Base-by-base conservation (phyloP, 2,888 invertebrate species). In the Apotomis turbidana region DNA sequence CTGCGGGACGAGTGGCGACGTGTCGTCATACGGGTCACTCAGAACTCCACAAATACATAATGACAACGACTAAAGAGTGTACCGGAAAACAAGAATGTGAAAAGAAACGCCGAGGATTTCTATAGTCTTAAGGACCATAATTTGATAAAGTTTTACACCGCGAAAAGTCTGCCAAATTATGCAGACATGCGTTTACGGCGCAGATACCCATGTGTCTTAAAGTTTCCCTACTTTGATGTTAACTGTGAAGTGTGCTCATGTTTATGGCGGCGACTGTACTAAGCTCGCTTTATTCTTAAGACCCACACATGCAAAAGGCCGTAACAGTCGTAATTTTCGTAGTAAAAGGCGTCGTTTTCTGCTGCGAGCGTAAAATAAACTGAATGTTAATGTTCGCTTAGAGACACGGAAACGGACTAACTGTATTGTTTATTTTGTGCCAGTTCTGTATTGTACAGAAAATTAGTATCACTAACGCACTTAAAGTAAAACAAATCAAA, bases 351-450 rank as follows among this genome's bases (percentile, higher is more conserved):
- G 49, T 38, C n/a, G 58, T 38, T 58, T n/a, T 36, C 6, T 58
- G 38, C 9, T n/a, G 12, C n/a, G 38, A n/a, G 5, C 5, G 10
- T 57, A 13, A 9, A 60, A 59, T 59, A 59, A 44, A 44, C 15
- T 60, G 13, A 44, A 13, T 58, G 58, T 38, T 58, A 38, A 58
- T 46, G 46, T 49, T 10, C 5, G 49, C 10, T 60, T 27, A 4
- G 46, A 13, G 15, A 60, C 15, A 27, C 49, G 61, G 61, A 61
- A 61, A 6, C 49, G 12, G 49, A 49, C 61, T 5, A 15, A 60
- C 46, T 60, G 15, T n/a, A 10, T 6, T 44, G 60, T 46, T 60
- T 60, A 15, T 60, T 60, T 27, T 60, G 15, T 60, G 46, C 15
- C 13, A 5, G 55, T 8, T 15, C 46, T 46, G 44, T 15, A 15